Evolutionary conservation across 2,888 invertebrate species (phyloP).

Genomic region (Panopea generosa): DNA sequence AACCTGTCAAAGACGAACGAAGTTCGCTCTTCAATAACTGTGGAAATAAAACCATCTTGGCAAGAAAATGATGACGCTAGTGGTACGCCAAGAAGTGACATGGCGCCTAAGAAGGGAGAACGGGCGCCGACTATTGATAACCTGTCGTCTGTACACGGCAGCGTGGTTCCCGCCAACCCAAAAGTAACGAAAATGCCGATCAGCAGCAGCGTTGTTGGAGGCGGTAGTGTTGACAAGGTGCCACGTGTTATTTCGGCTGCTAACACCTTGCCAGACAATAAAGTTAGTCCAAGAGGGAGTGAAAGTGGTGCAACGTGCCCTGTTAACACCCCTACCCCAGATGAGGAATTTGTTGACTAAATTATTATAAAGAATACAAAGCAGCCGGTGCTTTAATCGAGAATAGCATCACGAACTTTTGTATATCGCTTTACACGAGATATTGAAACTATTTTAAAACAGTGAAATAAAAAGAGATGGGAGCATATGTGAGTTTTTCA

Average conservation of each 20-base stretch:
- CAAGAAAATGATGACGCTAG: constrained; percentile 21
- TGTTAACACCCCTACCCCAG: constrained; percentile 41
- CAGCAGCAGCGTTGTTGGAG: constrained; percentile 34
- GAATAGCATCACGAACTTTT: too few species aligned
- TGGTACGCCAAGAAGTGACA: too few species aligned
- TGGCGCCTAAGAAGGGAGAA: not conserved
- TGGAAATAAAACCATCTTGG: constrained; percentile 67
- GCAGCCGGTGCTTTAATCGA: too few species aligned
- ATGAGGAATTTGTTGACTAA: constrained; percentile 7
- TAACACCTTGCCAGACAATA: not conserved
- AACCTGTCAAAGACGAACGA: not conserved
- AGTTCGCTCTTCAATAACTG: constrained; percentile 38
- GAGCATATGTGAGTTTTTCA: too few species aligned
- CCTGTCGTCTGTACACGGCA: constrained; percentile 54
- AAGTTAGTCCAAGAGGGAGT: not conserved
- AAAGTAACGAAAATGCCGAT: constrained; percentile 18
- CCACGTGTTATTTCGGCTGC: too few species aligned
- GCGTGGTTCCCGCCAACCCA: constrained; percentile 16
- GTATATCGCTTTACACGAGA: too few species aligned
- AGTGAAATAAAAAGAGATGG: too few species aligned
- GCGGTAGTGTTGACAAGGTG: not conserved
- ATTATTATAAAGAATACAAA: too few species aligned
- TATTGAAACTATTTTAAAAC: too few species aligned
- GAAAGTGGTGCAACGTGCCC: constrained; percentile 20
- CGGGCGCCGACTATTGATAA: constrained; percentile 30